Conservation (phyloP, 2,797 vertebrate species). For the Mormyrops attenuatus region DNA sequence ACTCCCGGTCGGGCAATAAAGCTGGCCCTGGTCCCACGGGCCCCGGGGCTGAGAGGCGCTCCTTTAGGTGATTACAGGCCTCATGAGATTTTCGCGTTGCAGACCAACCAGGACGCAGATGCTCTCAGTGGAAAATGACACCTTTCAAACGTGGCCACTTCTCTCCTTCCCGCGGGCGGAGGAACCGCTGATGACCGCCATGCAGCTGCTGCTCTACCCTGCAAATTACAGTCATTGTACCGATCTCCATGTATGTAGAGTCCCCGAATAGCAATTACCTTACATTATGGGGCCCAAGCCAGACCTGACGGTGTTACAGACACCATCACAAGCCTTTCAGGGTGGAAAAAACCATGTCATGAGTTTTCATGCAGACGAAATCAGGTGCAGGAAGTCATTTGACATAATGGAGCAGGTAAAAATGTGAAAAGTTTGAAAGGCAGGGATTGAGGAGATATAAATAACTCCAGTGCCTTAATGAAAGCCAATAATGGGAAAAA, state of each 20-base stretch:
- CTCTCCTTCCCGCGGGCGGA: not conserved
- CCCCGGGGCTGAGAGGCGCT: not conserved
- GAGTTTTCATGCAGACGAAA: not conserved
- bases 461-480: not conserved
- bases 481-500: not conserved
- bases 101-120: not conserved
- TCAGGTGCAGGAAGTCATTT: not conserved
- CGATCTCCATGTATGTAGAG: conserved; percentile 9
- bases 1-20: not conserved
- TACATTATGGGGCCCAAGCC: not conserved
- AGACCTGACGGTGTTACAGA: not conserved
- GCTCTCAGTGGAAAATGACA: conserved; percentile 11
- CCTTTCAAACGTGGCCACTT: not conserved
- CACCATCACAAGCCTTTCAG: not conserved
- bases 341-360: not conserved
- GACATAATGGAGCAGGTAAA: not conserved
- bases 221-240: conserved; percentile 9
- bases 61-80: not conserved
- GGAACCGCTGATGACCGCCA: not conserved
- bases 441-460: not conserved
- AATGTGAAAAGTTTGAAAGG: not conserved
- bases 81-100: not conserved
- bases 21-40: not conserved
- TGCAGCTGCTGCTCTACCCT: not conserved
- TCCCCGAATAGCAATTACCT: conserved; percentile 3